Percentiles rank a stretch among this genome's conserved stretches.
Evolutionary conservation across 1,140 invertebrate genomes (phyloP).

Genomic region (Myzus persicae): DNA sequence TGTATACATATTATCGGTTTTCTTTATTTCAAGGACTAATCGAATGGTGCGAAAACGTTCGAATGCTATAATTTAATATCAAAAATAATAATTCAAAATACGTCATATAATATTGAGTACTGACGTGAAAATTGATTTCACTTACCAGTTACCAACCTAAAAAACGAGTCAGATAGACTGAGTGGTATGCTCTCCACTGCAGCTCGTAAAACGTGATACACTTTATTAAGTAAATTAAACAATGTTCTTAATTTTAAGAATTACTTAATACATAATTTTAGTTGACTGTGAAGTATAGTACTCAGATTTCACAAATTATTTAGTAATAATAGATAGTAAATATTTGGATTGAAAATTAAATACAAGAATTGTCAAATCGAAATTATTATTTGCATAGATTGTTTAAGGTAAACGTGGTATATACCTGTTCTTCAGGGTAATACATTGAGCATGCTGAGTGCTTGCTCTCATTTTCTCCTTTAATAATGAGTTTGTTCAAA

Average conservation of each 20-base stretch:
- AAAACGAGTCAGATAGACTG: background rate
- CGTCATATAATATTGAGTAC: background rate
- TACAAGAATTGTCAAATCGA: background rate
- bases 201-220: background rate
- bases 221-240: too few species aligned
- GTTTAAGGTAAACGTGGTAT: background rate
- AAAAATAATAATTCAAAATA: background rate
- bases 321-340: background rate
- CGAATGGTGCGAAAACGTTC: too few species aligned
- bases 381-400: background rate
- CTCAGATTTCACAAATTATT: background rate
- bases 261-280: background rate
- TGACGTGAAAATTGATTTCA: background rate
- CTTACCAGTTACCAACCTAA: background rate
- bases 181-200: background rate
- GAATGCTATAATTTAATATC: too few species aligned
- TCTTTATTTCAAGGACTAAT: background rate
- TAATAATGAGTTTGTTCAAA: too few species aligned
- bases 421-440: too few species aligned
- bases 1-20: background rate
- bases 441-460: too few species aligned
- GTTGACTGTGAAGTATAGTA: background rate
- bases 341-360: background rate
- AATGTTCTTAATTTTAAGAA: background rate
- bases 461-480: too few species aligned